Evolutionary conservation across 2,113 vertebrate genomes (phyloP).

Genomic region (Semnornis frantzii): DNA sequence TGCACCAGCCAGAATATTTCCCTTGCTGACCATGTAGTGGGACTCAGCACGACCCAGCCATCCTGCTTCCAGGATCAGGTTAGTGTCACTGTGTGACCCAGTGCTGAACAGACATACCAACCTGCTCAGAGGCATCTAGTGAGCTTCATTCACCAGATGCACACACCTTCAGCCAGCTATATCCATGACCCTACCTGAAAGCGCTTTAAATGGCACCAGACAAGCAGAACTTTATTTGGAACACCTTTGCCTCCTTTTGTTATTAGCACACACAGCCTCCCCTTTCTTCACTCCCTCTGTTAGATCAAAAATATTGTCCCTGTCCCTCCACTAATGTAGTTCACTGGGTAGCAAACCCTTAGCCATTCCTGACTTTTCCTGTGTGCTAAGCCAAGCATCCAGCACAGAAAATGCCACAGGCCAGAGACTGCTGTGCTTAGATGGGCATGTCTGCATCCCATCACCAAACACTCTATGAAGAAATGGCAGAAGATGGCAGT

Average conservation of each 20-base stretch:
- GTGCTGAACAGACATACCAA: background rate
- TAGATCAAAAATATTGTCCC: background rate
- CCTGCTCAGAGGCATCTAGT: background rate
- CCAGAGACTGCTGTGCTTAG: background rate
- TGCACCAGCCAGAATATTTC: background rate
- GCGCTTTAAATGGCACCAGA: background rate
- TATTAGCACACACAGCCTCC: background rate
- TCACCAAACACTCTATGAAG: background rate
- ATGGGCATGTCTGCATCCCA: background rate
- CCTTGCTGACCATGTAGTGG: background rate
- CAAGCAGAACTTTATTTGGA: background rate
- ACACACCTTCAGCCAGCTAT: background rate
- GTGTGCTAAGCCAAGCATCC: background rate
- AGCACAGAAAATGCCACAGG: background rate
- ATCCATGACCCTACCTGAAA: background rate
- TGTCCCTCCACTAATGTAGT: too few species aligned
- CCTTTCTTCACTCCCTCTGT: background rate
- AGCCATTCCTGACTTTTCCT: background rate
- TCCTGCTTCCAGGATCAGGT: background rate
- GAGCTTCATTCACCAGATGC: background rate
- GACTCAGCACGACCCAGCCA: background rate
- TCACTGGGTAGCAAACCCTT: background rate
- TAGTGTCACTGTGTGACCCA: background rate
- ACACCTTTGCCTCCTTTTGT: background rate
- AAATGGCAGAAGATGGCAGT: background rate